phyloP scores from a whole-genome alignment of 1,140 invertebrate genomes.

The Orchestia grillus region DNA sequence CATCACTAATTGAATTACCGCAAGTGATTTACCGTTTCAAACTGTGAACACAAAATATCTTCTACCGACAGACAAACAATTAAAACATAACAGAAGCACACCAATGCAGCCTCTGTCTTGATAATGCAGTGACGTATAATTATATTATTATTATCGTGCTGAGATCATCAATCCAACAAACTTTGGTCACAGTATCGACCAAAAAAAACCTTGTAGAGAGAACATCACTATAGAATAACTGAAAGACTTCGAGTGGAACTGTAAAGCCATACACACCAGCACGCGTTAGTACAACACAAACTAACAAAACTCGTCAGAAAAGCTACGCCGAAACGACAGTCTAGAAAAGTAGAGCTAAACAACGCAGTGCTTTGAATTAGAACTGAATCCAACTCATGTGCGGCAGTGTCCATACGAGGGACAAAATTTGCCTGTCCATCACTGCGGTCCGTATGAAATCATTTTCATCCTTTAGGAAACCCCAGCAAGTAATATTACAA shows the following conservation, averaged over 20 bases:
- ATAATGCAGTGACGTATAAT: constrained; percentile 44
- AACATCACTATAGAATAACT: constrained; percentile 21
- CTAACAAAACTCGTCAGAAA: not conserved
- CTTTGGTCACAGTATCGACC: not conserved
- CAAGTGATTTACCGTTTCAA: constrained; percentile 12
- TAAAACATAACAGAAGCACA: not conserved
- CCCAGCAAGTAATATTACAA: not conserved
- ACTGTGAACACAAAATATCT: not conserved
- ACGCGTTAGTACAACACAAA: not conserved
- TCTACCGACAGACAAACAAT: not conserved
- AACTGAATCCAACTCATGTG: not conserved
- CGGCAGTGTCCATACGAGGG: not conserved
- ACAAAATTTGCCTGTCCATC: not conserved
- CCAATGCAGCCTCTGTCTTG: not conserved
- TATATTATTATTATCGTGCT: constrained; percentile 13
- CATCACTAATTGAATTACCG: not conserved
- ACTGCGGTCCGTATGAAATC: not conserved
- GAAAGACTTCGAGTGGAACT: constrained; percentile 49
- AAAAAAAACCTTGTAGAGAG: constrained; percentile 11
- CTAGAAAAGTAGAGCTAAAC: not conserved
- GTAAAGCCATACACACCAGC: constrained; percentile 12
- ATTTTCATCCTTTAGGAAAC: not conserved
- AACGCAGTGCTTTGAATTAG: not conserved
- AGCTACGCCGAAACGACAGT: not conserved
- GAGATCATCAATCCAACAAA: constrained; percentile 41